These are phyloP conservation scores for Hypolimnas misippus DNA, from an alignment of 2,888 invertebrate species.

Conservation along the genomic window DNA sequence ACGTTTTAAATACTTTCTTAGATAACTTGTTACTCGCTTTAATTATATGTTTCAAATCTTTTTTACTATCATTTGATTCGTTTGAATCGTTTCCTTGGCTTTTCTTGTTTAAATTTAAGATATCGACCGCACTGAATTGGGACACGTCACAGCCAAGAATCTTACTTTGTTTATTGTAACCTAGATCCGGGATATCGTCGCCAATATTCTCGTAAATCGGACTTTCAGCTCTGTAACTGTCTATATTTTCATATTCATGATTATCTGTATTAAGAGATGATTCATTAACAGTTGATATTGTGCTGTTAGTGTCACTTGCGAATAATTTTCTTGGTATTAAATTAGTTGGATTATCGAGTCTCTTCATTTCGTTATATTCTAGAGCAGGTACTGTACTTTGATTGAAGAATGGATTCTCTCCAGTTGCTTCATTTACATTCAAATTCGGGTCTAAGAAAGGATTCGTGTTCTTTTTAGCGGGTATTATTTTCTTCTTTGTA, in stretches of 20 bases:
- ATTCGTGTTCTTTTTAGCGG: constrained; percentile 66
- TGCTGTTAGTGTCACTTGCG: constrained; percentile 68
- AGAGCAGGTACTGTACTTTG: constrained; percentile 54
- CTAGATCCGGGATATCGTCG: constrained; percentile 54
- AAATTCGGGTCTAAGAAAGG: constrained; percentile 73
- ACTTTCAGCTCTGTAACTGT: constrained; percentile 66
- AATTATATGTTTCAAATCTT: constrained; percentile 64
- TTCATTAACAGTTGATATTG: constrained; percentile 75
- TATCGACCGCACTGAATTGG: constrained; percentile 71
- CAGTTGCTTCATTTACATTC: constrained; percentile 45
- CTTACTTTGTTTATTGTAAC: constrained; percentile 76
- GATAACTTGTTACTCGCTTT: constrained; percentile 74
- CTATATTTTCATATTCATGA: constrained; percentile 74
- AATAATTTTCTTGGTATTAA: constrained; percentile 71
- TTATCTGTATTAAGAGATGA: constrained; percentile 53
- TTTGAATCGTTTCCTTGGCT: constrained; percentile 58
- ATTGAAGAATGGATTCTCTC: constrained; percentile 67
- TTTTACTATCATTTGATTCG: constrained; percentile 69
- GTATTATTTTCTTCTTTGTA: constrained; percentile 68
- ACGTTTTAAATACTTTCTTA: constrained; percentile 73
- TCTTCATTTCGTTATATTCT: constrained; percentile 62
- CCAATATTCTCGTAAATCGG: constrained; percentile 72
- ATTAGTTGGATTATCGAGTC: constrained; percentile 48
- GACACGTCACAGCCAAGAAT: constrained; percentile 77
- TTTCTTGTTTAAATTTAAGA: constrained; percentile 72